Evolutionary conservation across 1,140 invertebrate genomes (phyloP).

Genomic region (Andricus grossulariae): DNA sequence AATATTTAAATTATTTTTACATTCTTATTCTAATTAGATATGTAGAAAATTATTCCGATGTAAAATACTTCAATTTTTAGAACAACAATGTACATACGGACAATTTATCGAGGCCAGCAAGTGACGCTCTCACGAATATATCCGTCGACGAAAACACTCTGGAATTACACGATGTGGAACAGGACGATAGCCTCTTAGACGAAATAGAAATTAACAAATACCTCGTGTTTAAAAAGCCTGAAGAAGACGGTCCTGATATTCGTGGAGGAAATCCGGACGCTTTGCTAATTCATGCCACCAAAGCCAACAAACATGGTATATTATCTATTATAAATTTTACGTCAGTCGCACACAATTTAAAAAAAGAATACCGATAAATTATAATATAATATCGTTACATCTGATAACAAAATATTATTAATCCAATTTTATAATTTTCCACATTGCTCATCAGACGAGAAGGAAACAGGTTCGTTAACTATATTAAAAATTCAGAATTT

Average conservation of each 20-base stretch:
- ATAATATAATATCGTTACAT: conserved; percentile 46
- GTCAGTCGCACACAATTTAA: not conserved
- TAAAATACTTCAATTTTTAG: conserved; percentile 39
- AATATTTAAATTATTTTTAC: conserved; percentile 4
- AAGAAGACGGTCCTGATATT: conserved; percentile 91
- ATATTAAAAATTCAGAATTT: conserved; percentile 30
- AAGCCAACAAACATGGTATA: conserved; percentile 90
- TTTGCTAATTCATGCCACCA: conserved; percentile 94
- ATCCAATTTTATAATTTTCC: conserved; percentile 29
- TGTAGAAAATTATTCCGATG: too few species aligned
- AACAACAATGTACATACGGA: conserved; percentile 66
- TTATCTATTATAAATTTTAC: not conserved
- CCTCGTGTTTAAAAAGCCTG: conserved; percentile 85
- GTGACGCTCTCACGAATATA: conserved; percentile 67
- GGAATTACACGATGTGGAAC: conserved; percentile 70
- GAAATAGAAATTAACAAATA: conserved; percentile 88
- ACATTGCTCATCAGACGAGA: conserved; percentile 71
- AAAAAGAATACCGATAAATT: not conserved
- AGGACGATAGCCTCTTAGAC: conserved; percentile 79
- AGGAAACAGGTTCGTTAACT: conserved; percentile 75
- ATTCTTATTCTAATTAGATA: not conserved
- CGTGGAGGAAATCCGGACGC: conserved; percentile 93
- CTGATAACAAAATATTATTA: not conserved
- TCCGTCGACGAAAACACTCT: conserved; percentile 70
- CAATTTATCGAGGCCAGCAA: conserved; percentile 64